These are phyloP conservation scores for Diplolepis rosae DNA, from an alignment of 2,888 invertebrate species.

Conservation along the genomic window DNA sequence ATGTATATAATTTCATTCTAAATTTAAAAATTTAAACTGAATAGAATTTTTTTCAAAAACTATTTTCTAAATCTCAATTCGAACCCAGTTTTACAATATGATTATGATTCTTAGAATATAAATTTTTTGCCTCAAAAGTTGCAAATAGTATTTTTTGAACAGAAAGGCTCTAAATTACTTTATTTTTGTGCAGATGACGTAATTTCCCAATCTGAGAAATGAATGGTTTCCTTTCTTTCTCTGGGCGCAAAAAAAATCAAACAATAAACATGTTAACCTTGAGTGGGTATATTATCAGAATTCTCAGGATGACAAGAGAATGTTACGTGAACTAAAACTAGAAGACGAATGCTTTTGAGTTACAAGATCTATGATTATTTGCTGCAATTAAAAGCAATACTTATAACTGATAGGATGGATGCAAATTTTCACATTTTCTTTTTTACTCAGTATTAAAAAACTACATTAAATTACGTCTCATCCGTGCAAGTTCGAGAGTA, in stretches of 20 bases:
- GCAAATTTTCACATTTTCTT: background rate
- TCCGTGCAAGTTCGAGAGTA: background rate
- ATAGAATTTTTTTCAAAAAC: no score
- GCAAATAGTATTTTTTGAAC: no score
- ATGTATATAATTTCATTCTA: background rate
- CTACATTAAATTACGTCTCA: background rate
- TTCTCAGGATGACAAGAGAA: slow-evolving; percentile 20
- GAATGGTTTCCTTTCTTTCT: slow-evolving; percentile 23
- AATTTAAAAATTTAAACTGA: background rate
- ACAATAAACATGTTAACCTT: slow-evolving; percentile 28
- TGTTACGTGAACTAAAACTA: slow-evolving; percentile 11
- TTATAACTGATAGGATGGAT: background rate
- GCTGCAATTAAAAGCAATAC: slow-evolving; percentile 7
- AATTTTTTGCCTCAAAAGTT: no score
- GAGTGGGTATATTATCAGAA: slow-evolving; percentile 21
- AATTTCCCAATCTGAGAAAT: background rate
- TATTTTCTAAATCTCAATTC: no score
- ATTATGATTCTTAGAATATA: no score
- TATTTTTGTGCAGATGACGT: background rate
- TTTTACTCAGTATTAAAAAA: background rate
- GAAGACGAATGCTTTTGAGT: slow-evolving; percentile 21
- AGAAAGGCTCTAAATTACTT: no score
- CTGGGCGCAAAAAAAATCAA: background rate
- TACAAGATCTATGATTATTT: slow-evolving; percentile 14
- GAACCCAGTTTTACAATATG: no score